phyloP scores from a whole-genome alignment of 1,140 invertebrate species.

The Aphelenchoides avenae region DNA sequence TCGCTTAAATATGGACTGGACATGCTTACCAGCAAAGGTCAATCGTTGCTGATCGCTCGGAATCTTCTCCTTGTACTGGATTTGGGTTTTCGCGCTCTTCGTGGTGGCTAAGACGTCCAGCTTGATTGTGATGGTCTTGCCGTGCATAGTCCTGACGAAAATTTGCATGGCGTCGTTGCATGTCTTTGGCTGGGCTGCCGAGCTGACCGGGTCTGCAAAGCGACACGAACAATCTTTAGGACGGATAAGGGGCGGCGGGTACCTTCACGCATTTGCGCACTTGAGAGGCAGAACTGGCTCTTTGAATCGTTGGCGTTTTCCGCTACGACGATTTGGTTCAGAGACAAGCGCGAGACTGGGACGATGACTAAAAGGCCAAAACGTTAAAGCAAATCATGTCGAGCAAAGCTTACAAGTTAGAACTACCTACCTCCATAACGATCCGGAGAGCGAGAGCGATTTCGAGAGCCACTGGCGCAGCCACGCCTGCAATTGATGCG shows the following conservation, averaged over 20 bases:
- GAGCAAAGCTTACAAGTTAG: not conserved
- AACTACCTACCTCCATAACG: not conserved
- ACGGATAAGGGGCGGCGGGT: no score
- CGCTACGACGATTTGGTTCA: conserved; percentile 53
- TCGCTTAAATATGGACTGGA: no score
- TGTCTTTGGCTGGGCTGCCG: conserved; percentile 80
- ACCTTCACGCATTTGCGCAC: conserved; percentile 37
- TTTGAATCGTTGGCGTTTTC: conserved; percentile 54
- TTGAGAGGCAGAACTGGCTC: conserved; percentile 37
- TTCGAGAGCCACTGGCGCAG: not conserved
- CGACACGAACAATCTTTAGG: not conserved
- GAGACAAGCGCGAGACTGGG: conserved; percentile 44
- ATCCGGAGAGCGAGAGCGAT: not conserved
- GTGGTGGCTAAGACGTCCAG: no score
- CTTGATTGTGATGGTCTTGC: no score
- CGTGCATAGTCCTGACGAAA: no score
- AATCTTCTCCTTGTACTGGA: no score
- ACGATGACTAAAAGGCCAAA: conserved; percentile 33
- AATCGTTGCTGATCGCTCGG: no score
- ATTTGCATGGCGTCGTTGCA: no score
- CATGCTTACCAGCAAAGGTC: no score
- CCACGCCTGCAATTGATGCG: no score
- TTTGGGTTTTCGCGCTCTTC: no score
- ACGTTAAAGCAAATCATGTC: not conserved
- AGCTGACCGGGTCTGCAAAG: conserved; percentile 69